Conservation (phyloP, 2,797 vertebrate genomes). For the Pteronotus mesoamericanus region DNA sequence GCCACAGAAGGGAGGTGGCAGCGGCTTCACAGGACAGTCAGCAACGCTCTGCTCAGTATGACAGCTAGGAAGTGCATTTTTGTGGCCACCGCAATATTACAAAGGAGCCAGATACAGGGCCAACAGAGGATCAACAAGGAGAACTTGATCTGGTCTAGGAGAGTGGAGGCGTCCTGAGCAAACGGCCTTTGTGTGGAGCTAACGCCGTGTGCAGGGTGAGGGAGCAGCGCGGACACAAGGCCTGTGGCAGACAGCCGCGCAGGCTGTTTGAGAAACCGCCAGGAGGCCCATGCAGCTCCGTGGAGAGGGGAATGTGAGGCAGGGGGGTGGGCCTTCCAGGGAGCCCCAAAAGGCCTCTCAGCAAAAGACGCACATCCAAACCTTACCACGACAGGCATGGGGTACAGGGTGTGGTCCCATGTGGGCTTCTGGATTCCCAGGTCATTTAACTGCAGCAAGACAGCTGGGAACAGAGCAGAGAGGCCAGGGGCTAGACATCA, state of each 20-base stretch:
- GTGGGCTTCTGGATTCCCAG: not conserved
- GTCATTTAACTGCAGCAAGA: not conserved
- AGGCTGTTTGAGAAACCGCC: not conserved
- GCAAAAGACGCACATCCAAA: not conserved
- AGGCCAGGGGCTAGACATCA: not conserved
- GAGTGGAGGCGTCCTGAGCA: not conserved
- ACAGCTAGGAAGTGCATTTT: not conserved
- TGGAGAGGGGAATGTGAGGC: not conserved
- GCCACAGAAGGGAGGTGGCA: not conserved
- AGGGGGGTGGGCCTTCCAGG: not conserved
- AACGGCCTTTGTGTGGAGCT: not conserved
- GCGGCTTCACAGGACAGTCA: not conserved
- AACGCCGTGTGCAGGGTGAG: not conserved
- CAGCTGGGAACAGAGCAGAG: not conserved
- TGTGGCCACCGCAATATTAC: no score
- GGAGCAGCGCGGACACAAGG: not conserved
- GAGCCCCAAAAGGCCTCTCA: not conserved
- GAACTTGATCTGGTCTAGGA: not conserved
- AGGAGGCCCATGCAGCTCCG: not conserved
- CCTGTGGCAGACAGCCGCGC: not conserved
- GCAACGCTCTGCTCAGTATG: not conserved
- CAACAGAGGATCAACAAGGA: not conserved
- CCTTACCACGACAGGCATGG: accelerated
- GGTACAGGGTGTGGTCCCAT: no score
- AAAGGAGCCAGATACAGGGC: not conserved